Evolutionary conservation across 2,113 vertebrate genomes (phyloP).

Genomic region (Oncorhynchus nerka): DNA sequence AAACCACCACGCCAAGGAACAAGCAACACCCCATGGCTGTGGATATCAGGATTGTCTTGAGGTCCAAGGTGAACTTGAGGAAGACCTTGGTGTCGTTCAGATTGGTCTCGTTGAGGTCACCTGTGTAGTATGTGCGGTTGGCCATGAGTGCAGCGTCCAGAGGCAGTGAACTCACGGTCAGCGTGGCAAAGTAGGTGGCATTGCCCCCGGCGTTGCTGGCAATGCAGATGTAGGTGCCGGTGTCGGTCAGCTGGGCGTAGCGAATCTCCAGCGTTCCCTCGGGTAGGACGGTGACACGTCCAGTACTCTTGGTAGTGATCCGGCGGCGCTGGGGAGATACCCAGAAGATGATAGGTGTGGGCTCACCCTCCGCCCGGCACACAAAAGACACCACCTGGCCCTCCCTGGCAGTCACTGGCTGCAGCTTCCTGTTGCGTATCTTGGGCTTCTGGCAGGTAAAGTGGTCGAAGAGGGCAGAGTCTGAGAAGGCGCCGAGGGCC

Average conservation of each 20-base stretch:
- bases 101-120: conserved; percentile 85
- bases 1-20: conserved; percentile 95
- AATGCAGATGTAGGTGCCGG: conserved; percentile 95
- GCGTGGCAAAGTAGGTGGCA: conserved; percentile 93
- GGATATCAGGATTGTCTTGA: conserved; percentile 96
- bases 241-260: conserved; percentile 86
- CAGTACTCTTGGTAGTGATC: conserved; percentile 82
- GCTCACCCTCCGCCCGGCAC: conserved; percentile 91
- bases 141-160: conserved; percentile 68
- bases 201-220: conserved; percentile 96
- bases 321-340: conserved; percentile 90
- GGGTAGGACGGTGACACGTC: conserved; percentile 80
- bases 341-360: conserved; percentile 86
- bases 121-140: conserved; percentile 81
- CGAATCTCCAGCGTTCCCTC: conserved; percentile 90
- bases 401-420: conserved; percentile 82
- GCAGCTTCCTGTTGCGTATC: conserved; percentile 90
- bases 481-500: conserved; percentile 84
- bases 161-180: conserved; percentile 80
- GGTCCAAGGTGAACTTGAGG: conserved; percentile 90
- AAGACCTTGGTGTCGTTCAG: conserved; percentile 89
- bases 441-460: conserved; percentile 95
- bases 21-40: conserved; percentile 99
- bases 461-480: conserved; percentile 89
- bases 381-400: conserved; percentile 87